Evolutionary conservation across 92 coral and sea anemone species (phyloP).

Genomic region (Umimayanthus chanpuru): DNA sequence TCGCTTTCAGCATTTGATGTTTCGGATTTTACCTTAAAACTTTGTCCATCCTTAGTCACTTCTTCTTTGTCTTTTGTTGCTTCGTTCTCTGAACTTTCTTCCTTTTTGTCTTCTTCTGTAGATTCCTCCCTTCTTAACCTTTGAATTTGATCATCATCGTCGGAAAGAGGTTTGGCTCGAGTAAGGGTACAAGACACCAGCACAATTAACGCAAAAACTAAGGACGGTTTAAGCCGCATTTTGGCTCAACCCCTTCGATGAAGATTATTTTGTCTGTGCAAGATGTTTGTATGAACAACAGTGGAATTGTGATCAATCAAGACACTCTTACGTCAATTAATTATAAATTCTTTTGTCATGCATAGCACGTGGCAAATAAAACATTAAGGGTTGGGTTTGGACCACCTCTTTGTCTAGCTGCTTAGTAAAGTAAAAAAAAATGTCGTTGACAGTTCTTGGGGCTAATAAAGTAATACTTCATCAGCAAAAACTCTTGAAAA

Average conservation of each 20-base stretch:
- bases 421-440: neutral
- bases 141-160: slow-evolving; percentile 56
- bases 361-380: slow-evolving; percentile 84
- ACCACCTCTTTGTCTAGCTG: neutral
- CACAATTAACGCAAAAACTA: slow-evolving; percentile 56
- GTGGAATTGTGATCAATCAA: slow-evolving; percentile 39
- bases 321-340: slow-evolving; percentile 67
- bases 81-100: slow-evolving; percentile 30
- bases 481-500: neutral
- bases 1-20: neutral
- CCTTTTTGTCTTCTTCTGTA: slow-evolving; percentile 38
- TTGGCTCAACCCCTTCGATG: slow-evolving; percentile 66
- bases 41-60: slow-evolving; percentile 1
- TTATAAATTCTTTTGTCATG: slow-evolving; percentile 87
- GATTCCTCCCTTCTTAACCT: slow-evolving; percentile 16
- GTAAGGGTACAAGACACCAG: slow-evolving; percentile 50
- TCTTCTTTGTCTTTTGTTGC: slow-evolving; percentile 33
- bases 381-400: slow-evolving; percentile 53
- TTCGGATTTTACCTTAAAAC: neutral
- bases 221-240: slow-evolving; percentile 70
- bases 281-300: slow-evolving; percentile 37
- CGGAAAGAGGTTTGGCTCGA: slow-evolving; percentile 70
- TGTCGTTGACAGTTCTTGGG: neutral
- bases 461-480: neutral
- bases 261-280: slow-evolving; percentile 57